Evolutionary conservation across 2,797 vertebrate species (phyloP), one percentile per base, ranked within the genome.

Genomic region (Labroides dimidiatus): DNA sequence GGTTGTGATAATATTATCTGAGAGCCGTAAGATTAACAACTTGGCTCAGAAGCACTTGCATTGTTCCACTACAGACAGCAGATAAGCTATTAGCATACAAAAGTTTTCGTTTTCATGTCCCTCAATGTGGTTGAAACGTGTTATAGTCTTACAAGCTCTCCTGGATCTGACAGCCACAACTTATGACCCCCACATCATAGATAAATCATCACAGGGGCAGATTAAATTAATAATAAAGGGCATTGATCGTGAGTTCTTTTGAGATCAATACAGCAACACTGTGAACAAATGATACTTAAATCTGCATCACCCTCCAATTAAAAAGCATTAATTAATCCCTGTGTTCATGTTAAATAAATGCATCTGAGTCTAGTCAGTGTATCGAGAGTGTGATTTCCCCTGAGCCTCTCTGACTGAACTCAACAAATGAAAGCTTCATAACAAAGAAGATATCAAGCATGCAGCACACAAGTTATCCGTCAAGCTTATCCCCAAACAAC

Each of bases 361-460:
- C 60, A 69, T 49, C 76, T 3, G 44, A 52, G 69, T 72, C 27
- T 33, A 33, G 30, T 30, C 30, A 43, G 58, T 71, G 79, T 82
- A 87, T 79, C 54, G 58, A 74, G 49, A 42, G 45, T 37, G 42
- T 82, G 74, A 90, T 90, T 91, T 87, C 87, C 89, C 89, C 50
- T 6, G 84, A 85, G 87, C 62, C 44, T 84, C 45, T 65, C 56
- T 12, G 45, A 64, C 56, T 80, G 51, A 66, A 70, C 36, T 71
- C 69, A 87, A 87, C 66, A 82, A 84, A 89, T 80, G 54, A 77
- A 83, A 71, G 55, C 78, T 84, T 74, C 36, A 81, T 75, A 57
- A 76, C 53, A 53, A 76, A 56, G 64, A 66, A 27, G 67, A 82
- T 61, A 82, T 78, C 36, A 59, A 55, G 61, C 20, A 49, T 30